These are phyloP conservation scores for Denticeps clupeoides DNA, from an alignment of 2,797 vertebrate species.

Conservation along the genomic window DNA sequence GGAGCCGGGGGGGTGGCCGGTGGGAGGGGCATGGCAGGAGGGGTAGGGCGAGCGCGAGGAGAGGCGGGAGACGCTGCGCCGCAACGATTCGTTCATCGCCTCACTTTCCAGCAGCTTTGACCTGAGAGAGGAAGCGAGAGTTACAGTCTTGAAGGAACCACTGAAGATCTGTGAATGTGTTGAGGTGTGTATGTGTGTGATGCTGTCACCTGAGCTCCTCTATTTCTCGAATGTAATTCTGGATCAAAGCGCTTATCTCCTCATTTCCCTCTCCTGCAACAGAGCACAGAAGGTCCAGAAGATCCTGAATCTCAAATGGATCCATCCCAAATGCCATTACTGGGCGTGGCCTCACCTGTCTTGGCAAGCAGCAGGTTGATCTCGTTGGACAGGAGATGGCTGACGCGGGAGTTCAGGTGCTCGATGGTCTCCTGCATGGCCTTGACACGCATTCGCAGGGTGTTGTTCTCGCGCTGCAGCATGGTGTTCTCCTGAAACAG, in stretches of 20 bases:
- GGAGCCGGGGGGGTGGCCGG: constrained; percentile 52
- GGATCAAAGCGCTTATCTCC: constrained; percentile 81
- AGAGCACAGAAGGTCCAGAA: not conserved
- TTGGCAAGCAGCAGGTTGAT: constrained; percentile 79
- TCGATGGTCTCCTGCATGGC: constrained; percentile 98
- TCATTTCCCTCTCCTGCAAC: constrained; percentile 75
- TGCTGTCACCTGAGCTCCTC: constrained; percentile 79
- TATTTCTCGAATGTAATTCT: constrained; percentile 93
- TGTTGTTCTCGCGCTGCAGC: constrained; percentile 82
- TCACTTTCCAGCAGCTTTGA: constrained; percentile 90
- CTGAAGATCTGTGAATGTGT: not conserved
- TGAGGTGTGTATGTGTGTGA: not conserved
- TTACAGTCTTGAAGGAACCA: not conserved
- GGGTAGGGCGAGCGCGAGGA: constrained; percentile 59
- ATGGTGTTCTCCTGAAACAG: constrained; percentile 83
- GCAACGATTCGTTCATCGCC: constrained; percentile 88
- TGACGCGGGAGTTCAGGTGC: constrained; percentile 81
- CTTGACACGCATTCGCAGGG: constrained; percentile 80
- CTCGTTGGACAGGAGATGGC: constrained; percentile 86
- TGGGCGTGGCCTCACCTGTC: constrained; percentile 75
- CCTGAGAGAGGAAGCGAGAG: constrained; percentile 39
- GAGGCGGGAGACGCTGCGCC: constrained; percentile 66
- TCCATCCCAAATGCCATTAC: too few species aligned
- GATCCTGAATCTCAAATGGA: too few species aligned
- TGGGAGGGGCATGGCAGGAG: constrained; percentile 36